A percentile compares a stretch with the other conserved stretches of the same genome.
Conservation (phyloP, 2,888 invertebrate species). For the Cylindroiulus punctatus region DNA sequence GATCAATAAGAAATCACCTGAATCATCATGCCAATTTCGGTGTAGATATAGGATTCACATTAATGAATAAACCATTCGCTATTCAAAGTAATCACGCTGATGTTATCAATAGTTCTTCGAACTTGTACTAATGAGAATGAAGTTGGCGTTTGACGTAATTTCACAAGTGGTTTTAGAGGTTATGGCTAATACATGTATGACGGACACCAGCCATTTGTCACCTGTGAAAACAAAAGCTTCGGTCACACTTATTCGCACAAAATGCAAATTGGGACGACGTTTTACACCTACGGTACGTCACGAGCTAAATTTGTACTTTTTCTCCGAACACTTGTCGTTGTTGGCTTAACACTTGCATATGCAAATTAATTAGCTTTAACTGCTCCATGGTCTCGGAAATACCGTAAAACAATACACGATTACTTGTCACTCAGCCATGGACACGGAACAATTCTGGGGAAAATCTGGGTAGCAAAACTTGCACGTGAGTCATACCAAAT, state of each 20-base stretch:
- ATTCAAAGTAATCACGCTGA: background rate
- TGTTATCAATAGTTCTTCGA: background rate
- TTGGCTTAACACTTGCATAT: background rate
- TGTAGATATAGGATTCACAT: background rate
- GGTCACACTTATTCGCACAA: background rate
- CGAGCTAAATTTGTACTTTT: background rate
- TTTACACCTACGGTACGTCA: background rate
- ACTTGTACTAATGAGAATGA: background rate
- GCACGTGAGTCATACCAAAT: conserved; percentile 16
- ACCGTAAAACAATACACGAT: background rate
- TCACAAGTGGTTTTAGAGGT: background rate
- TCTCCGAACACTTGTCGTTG: background rate
- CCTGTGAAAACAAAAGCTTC: conserved; percentile 24
- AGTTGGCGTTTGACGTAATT: background rate
- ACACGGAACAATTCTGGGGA: conserved; percentile 1
- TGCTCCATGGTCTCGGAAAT: background rate
- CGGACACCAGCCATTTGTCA: background rate
- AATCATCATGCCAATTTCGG: background rate
- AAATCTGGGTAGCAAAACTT: background rate
- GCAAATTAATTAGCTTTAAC: background rate
- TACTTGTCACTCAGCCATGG: background rate
- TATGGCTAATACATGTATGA: background rate
- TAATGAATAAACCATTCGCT: background rate
- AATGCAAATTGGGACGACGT: background rate
- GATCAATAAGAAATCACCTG: background rate